These are phyloP conservation scores for Cosmorhoe ocellata DNA, from an alignment of 2,888 invertebrate genomes.

Conservation along the genomic window DNA sequence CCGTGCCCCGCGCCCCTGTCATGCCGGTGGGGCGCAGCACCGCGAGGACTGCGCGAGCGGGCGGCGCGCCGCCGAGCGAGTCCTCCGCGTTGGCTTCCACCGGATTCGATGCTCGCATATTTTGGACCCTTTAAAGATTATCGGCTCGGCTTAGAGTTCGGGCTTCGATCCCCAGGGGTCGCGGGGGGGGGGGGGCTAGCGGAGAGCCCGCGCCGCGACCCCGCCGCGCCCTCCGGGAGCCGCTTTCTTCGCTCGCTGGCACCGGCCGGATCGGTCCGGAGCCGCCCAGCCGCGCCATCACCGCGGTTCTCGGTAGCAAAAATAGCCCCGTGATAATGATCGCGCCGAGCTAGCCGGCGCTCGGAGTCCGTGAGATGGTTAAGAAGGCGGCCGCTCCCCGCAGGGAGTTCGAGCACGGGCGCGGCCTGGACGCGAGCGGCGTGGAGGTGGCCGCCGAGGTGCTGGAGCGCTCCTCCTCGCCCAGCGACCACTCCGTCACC, in stretches of 20 bases:
- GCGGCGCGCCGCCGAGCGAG: constrained; percentile 18
- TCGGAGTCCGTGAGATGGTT: too few relatives aligned
- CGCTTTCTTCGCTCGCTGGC: too few relatives aligned
- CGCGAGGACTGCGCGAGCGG: constrained; percentile 17
- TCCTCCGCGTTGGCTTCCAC: background rate
- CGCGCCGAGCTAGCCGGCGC: too few relatives aligned
- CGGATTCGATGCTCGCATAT: background rate
- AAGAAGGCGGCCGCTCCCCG: constrained; percentile 25
- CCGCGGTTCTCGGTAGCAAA: constrained; percentile 9
- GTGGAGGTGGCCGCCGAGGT: constrained; percentile 94
- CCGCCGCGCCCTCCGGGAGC: too few relatives aligned
- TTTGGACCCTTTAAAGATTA: background rate
- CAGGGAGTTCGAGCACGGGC: constrained; percentile 78
- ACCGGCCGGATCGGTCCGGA: too few relatives aligned
- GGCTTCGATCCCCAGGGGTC: background rate
- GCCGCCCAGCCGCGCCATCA: background rate
- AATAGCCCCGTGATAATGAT: too few relatives aligned
- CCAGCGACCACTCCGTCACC: constrained; percentile 91
- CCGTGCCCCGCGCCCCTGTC: constrained; percentile 6
- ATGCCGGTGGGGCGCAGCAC: constrained; percentile 31
- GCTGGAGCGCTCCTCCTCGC: constrained; percentile 89
- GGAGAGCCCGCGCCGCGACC: too few relatives aligned
- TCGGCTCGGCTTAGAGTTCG: background rate
- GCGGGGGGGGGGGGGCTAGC: too few relatives aligned
- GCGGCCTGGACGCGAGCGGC: constrained; percentile 63